Evolutionary conservation across 2,113 vertebrate genomes (phyloP), one percentile per base, ranked within the genome.

Genomic region (Vireo altiloquus): DNA sequence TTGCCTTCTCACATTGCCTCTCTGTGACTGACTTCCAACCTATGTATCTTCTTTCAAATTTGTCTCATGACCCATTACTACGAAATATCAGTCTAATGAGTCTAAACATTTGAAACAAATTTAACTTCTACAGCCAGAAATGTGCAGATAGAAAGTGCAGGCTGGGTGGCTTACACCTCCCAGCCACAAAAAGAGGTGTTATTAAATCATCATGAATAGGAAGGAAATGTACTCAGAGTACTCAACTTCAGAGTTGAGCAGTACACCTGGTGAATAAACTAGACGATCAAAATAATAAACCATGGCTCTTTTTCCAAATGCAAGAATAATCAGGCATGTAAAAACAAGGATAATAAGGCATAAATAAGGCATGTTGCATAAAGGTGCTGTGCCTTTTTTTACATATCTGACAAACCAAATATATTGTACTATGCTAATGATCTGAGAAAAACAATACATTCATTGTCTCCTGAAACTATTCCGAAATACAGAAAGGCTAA

Each of bases 251-350:
- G 71, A 66, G 47, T 35, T 92, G 37, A 92, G 86, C 50, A 93
- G 83, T 59, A 63, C 4, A 53, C 31, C 21, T 33, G 47, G 25
- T 74, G 54, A 92, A 92, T 89, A 93, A 93, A 78, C 64, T 88
- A 74, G 50, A 92, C 39, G 76, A 81, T 77, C 47, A 90, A 85
- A 95, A 89, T 47, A 93, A 88, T 56, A 83, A 92, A 66, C 52
- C 50, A 46, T 27, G 18, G 70, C 30, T 90, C 35, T 39, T 78
- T 81, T 49, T 93, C n/a, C 35, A 74, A 89, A 74, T 28, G 64
- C 52, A 86, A 74, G 35, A 92, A 74, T 37, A 93, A 90, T 66
- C 68, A 86, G 39, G 33, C n/a, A 35, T n/a, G 82, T 30, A 63
- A 95, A 88, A 21, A 1, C 42, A 89, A 83, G 27, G 60, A 81